Evolutionary conservation across 2,113 vertebrate genomes (phyloP), one percentile per base, ranked within the genome.

Genomic region (Labeo rohita): DNA sequence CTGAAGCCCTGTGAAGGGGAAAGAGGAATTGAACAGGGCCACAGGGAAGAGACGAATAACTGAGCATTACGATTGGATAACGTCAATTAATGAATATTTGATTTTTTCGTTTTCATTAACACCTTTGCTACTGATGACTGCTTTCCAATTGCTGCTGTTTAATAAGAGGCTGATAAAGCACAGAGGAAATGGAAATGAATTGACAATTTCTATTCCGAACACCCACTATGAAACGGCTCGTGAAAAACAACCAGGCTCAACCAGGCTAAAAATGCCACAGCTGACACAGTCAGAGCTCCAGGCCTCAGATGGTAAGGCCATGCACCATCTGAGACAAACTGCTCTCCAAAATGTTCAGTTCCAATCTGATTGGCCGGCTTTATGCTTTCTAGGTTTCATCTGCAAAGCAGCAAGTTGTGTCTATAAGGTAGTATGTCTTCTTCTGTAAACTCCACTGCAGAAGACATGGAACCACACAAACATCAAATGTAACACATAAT

Each of bases 1-100:
- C 85, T 89, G 79, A 85, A 65, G 80, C 86, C 90, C 89, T 49
- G 70, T 81, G 86, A 91, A 89, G 87, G 72, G 80, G 89, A 88
- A 90, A 47, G 50, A 65, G 7, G 52, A 13, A 45, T 16, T 49
- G 49, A 75, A 72, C 36, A 6, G 76, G 63, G 5, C 54, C 34
- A 28, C 18, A 34, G 23, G 61, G 61, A 61, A 56, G 50, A 72
- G 23, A 80, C 52, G 66, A 80, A 23, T 8, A 21, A 23, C 72
- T n/a, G 34, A 18, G 39, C 16, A 52, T 83, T 78, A 81, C 43
- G 15, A 75, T 13, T 63, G 47, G 61, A 84, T 66, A 61, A 77
- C 9, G 39, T n/a, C 18, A 66, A 63, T 52, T 36, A 63, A 75
- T 21, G 28, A 73, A 75, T 54, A 86, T 75, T 75, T 18, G 16